Evolutionary conservation across 2,797 vertebrate species (phyloP), one percentile per base, ranked within the genome.

Genomic region (Holocentrus rufus): DNA sequence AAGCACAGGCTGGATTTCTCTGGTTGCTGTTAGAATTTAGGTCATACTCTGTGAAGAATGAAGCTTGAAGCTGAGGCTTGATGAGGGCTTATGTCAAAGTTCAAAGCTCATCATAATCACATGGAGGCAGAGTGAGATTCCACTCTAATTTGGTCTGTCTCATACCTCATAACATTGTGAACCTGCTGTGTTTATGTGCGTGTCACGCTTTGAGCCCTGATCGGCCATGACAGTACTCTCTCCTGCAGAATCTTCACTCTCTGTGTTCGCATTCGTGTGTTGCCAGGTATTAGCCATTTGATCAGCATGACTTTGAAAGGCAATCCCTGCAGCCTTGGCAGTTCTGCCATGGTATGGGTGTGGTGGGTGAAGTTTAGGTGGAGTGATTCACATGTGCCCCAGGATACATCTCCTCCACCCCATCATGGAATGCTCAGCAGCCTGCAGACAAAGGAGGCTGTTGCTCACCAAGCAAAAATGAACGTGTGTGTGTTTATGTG

Each of bases 331-430:
- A 52, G 20, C 20, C 9, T 2, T 47, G 17, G 46, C 18, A 22
- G 23, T 64, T 76, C 14, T 79, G 76, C 74, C 67, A 66, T 39
- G 17, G 69, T 0, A 4, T 42, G 54, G 89, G 90, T 79, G 90
- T 62, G 87, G 57, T 57, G 36, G 8, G 36, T 69, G 36, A 81
- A 77, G 72, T 9, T 56, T 9, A 34, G 2, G 50, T 0, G 4
- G 47, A 72, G 54, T 89, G 83, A 88, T 76, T 92, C 83, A 89
- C 67, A 52, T 14, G 11, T 53, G 52, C 76, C 50, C 15, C 10
- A 1, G 65, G 84, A 76, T 70, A 22, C 61, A 54, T 53, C 62
- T 77, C 53, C 89, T 86, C 87, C 91, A 14, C 93, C 94, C 83
- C 30, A 42, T 20, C 2, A 4, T 52, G 87, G 92, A 92, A 93